Conservation (phyloP, 1,140 invertebrate genomes). For the Philopotamus ludificatus region DNA sequence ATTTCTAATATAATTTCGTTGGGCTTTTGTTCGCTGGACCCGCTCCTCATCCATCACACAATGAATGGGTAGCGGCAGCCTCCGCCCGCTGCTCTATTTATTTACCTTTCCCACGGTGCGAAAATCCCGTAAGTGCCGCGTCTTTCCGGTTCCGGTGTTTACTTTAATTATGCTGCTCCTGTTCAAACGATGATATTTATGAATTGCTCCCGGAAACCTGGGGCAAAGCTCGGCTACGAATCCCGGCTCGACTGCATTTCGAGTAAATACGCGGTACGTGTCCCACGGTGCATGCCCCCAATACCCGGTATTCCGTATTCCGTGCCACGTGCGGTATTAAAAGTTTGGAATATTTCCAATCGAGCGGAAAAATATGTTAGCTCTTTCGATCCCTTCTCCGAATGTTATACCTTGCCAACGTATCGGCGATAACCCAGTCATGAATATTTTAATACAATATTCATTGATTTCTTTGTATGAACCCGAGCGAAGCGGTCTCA, state of each 20-base stretch:
- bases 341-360: constrained; percentile 29
- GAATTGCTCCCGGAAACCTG: not conserved
- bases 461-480: no score
- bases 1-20: no score
- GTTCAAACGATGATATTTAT: no score
- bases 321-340: constrained; percentile 15
- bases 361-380: constrained; percentile 22
- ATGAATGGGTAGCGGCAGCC: no score
- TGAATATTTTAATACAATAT: no score
- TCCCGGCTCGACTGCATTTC: not conserved
- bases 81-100: no score
- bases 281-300: not conserved
- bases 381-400: not conserved
- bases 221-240: not conserved
- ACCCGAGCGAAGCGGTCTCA: no score
- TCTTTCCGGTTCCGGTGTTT: not conserved
- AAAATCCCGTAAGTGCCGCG: constrained; percentile 8
- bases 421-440: not conserved
- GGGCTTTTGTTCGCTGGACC: no score
- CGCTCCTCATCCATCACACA: no score
- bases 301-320: constrained; percentile 12
- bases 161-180: constrained; percentile 21
- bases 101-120: not conserved
- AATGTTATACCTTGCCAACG: not conserved
- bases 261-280: not conserved